phyloP scores from a whole-genome alignment of 2,888 invertebrate species.

The Agrotis clavis region DNA sequence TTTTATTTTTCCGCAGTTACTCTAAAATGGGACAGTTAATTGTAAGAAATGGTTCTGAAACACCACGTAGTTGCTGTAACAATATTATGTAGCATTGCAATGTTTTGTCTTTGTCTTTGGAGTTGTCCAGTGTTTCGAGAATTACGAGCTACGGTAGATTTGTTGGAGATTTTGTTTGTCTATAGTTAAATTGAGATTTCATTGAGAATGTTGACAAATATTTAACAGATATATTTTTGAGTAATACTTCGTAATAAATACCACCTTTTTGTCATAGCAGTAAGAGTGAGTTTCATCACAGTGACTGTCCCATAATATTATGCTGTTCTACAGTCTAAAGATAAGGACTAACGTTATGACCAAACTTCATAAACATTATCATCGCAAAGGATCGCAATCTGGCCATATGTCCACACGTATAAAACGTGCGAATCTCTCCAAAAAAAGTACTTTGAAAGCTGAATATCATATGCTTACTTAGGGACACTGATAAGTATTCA shows the following conservation, averaged over 20 bases:
- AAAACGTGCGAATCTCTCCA: not conserved
- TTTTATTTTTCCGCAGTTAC: conserved; percentile 42
- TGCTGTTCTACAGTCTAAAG: no score
- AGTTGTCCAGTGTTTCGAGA: not conserved
- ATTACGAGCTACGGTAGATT: not conserved
- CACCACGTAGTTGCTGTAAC: conserved; percentile 3
- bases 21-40: conserved; percentile 45
- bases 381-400: not conserved
- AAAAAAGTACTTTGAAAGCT: conserved; percentile 22
- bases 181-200: no score
- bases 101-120: not conserved
- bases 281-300: no score
- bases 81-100: conserved; percentile 2
- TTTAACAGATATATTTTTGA: no score
- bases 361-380: not conserved
- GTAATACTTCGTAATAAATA: no score
- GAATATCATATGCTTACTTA: conserved; percentile 30
- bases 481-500: conserved; percentile 40
- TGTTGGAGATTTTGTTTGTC: no score
- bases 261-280: no score
- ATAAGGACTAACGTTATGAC: not conserved
- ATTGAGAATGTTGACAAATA: no score
- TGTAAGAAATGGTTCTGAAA: conserved; percentile 32
- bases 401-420: not conserved
- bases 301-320: no score